Conservation (phyloP, 1,140 invertebrate genomes). For the Latrodectus geometricus region DNA sequence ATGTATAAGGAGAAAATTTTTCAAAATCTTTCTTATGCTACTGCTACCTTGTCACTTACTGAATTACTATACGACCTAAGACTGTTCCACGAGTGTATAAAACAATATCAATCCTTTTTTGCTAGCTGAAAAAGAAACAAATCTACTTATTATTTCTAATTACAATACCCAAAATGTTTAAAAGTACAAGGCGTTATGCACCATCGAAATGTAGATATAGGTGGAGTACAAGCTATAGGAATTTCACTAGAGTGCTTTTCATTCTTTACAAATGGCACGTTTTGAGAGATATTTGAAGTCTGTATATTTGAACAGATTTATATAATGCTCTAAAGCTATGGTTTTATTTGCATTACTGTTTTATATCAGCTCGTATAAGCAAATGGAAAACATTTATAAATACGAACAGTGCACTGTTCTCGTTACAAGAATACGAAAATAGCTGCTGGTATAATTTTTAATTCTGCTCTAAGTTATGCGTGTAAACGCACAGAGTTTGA, state of each 20-base stretch:
- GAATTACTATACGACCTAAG: not conserved
- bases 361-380: not conserved
- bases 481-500: not conserved
- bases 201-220: slow-evolving; percentile 38
- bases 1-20: slow-evolving; percentile 44
- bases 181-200: slow-evolving; percentile 24
- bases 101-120: slow-evolving; percentile 7
- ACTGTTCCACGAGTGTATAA: slow-evolving; percentile 21
- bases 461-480: not conserved
- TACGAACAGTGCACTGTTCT: not conserved
- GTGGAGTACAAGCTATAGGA: slow-evolving; percentile 3
- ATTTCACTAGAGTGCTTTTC: slow-evolving; percentile 39
- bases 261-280: slow-evolving; percentile 15
- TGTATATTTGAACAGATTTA: slow-evolving; percentile 6
- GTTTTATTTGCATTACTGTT: not conserved
- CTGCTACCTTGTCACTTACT: slow-evolving; percentile 10
- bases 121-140: slow-evolving; percentile 22
- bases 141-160: slow-evolving; percentile 14
- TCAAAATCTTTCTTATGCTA: slow-evolving; percentile 28
- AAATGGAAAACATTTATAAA: not conserved
- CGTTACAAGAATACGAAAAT: not conserved
- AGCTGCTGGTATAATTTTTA: not conserved
- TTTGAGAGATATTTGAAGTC: slow-evolving; percentile 14
- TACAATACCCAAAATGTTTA: slow-evolving; percentile 18
- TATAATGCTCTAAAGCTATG: slow-evolving; percentile 15